These are phyloP conservation scores for Malurus leucopterus DNA, from an alignment of 2,797 vertebrate genomes.

Conservation along the genomic window DNA sequence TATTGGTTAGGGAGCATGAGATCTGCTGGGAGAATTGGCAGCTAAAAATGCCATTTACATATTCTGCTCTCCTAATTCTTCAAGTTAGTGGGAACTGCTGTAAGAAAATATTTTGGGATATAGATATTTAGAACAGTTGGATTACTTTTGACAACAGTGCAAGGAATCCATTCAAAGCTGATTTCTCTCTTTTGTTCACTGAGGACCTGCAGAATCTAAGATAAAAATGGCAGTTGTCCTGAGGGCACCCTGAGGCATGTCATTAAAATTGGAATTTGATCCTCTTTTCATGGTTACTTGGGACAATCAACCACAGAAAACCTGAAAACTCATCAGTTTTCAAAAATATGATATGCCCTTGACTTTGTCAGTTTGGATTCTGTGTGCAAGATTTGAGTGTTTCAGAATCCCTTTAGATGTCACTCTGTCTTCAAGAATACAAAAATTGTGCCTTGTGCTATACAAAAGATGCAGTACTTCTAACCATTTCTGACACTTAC, in stretches of 20 bases:
- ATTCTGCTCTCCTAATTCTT: conserved; percentile 69
- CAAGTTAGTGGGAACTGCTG: conserved; percentile 67
- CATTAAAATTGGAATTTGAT: conserved; percentile 96
- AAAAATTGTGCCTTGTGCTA: not conserved
- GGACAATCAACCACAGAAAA: conserved; percentile 91
- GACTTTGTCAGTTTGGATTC: conserved; percentile 80
- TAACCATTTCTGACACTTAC: conserved; percentile 11
- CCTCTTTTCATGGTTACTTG: conserved; percentile 86
- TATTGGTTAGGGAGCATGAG: conserved; percentile 44
- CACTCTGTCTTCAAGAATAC: conserved; percentile 95
- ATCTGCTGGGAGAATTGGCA: conserved; percentile 72
- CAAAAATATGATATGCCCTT: conserved; percentile 87
- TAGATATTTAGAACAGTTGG: conserved; percentile 74
- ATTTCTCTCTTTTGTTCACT: conserved; percentile 73
- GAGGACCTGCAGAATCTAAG: conserved; percentile 83
- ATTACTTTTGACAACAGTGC: conserved; percentile 80
- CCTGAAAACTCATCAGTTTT: conserved; percentile 94
- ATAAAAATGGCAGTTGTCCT: conserved; percentile 95
- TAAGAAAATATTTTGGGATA: conserved; percentile 71
- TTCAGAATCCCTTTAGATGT: conserved; percentile 95
- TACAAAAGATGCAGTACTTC: conserved; percentile 6
- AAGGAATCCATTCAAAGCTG: conserved; percentile 78
- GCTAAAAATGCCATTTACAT: conserved; percentile 68
- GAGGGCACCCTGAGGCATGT: conserved; percentile 91
- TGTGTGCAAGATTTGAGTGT: conserved; percentile 61